Evolutionary conservation across 2,113 vertebrate genomes (phyloP).

Genomic region (Thalassarche chlororhynchos): DNA sequence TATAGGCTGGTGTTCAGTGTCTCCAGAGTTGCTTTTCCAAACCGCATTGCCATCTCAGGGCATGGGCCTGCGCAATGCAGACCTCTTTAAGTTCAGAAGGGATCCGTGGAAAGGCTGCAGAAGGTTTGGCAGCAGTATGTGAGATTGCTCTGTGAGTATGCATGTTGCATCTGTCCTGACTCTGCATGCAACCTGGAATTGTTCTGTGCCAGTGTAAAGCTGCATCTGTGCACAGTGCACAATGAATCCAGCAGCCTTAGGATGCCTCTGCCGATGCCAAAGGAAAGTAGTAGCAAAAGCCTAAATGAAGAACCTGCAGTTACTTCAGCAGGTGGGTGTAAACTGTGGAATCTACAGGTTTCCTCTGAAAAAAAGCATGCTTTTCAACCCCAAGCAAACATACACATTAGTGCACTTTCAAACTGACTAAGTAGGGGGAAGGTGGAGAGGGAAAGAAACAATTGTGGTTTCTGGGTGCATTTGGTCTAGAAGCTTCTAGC

Average conservation of each 20-base stretch:
- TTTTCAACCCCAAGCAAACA: background rate
- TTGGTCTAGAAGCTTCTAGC: background rate
- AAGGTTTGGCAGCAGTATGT: background rate
- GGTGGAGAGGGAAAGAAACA: background rate
- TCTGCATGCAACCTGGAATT: background rate
- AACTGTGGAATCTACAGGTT: background rate
- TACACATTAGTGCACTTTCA: background rate
- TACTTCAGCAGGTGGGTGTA: background rate
- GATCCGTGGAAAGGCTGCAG: background rate
- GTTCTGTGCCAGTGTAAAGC: background rate
- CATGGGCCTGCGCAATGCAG: fast-evolving
- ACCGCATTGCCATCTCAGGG: fast-evolving
- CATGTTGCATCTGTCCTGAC: fast-evolving
- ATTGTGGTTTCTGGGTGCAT: background rate
- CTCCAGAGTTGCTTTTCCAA: background rate
- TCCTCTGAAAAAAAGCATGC: background rate
- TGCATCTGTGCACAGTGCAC: background rate
- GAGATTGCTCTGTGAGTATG: background rate
- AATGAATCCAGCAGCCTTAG: background rate
- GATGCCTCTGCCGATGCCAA: background rate
- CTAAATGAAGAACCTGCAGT: background rate
- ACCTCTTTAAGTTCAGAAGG: background rate
- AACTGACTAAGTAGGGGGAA: background rate
- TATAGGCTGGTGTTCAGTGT: too few species aligned
- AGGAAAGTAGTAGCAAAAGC: background rate